phyloP scores from a whole-genome alignment of 1,140 invertebrate species.

The Drosophila azteca region DNA sequence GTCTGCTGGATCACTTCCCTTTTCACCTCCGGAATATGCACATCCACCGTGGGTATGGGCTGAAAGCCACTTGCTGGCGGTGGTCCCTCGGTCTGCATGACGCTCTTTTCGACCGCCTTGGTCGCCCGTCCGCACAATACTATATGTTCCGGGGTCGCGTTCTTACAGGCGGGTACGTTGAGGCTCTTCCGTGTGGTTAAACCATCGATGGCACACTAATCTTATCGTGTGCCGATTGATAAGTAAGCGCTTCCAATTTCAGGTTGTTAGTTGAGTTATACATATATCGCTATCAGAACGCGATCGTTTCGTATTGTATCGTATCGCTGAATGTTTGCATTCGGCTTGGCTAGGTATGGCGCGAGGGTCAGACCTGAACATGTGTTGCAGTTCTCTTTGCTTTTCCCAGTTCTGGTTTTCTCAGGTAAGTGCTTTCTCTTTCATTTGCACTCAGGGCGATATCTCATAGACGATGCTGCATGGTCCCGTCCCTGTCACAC shows the following conservation, averaged over 20 bases:
- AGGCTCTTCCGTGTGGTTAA: conserved; percentile 45
- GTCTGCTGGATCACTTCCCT: conserved; percentile 18
- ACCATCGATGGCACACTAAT: conserved; percentile 45
- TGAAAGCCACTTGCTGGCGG: conserved; percentile 43
- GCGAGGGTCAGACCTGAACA: conserved; percentile 8
- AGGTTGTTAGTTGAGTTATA: conserved; percentile 3
- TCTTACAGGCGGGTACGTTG: conserved; percentile 18
- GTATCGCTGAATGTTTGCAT: conserved; percentile 45
- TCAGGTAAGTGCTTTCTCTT: too few relatives aligned
- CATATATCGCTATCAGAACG: conserved; percentile 42
- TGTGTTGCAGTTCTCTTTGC: too few relatives aligned
- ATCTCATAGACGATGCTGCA: too few relatives aligned
- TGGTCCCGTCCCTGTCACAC: too few relatives aligned
- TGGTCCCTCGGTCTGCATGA: conserved; percentile 22
- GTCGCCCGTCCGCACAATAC: conserved; percentile 40
- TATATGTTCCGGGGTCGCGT: conserved; percentile 17
- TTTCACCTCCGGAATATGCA: conserved; percentile 1
- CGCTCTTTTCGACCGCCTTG: conserved; percentile 28
- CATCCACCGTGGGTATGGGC: conserved; percentile 23
- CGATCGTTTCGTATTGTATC: too few relatives aligned
- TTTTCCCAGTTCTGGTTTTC: too few relatives aligned
- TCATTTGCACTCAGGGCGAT: too few relatives aligned
- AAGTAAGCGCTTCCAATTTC: conserved; percentile 31
- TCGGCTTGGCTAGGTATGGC: not conserved
- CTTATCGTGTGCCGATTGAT: conserved; percentile 71